Percentiles rank a stretch among this genome's conserved stretches.
phyloP scores from a whole-genome alignment of 2,113 vertebrate species.

The Polyodon spathula region DNA sequence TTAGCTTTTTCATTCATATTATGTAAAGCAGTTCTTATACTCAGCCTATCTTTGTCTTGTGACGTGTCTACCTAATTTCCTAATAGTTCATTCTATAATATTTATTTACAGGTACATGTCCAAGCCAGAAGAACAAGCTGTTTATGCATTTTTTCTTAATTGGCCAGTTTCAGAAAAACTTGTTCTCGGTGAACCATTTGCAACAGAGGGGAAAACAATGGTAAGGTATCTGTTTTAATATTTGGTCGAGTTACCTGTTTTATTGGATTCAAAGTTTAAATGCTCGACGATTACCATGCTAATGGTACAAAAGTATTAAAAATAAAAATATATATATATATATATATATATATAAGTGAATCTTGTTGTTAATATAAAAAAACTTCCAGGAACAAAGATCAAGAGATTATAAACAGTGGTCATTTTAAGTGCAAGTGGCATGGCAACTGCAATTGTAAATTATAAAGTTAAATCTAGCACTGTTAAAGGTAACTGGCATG shows the following conservation, averaged over 20 bases:
- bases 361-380: too few species aligned
- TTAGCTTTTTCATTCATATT: background rate
- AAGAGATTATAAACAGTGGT: too few species aligned
- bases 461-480: background rate
- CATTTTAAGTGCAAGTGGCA: background rate
- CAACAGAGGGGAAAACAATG: slow-evolving; percentile 51
- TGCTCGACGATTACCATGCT: too few species aligned
- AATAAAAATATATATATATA: too few species aligned
- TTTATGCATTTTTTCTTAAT: slow-evolving; percentile 72
- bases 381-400: too few species aligned
- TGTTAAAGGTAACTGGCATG: background rate
- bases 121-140: slow-evolving; percentile 48
- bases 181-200: slow-evolving; percentile 59
- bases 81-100: background rate
- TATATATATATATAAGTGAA: too few species aligned
- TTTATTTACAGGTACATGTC: slow-evolving; percentile 70
- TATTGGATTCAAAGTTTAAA: too few species aligned
- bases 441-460: background rate
- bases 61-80: too few species aligned
- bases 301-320: too few species aligned
- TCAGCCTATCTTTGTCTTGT: too few species aligned
- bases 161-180: slow-evolving; percentile 68
- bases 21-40: background rate
- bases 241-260: too few species aligned
- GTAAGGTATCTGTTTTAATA: slow-evolving; percentile 41